Evolutionary conservation across 2,797 vertebrate species (phyloP).

Genomic region (Danio aesculapii): DNA sequence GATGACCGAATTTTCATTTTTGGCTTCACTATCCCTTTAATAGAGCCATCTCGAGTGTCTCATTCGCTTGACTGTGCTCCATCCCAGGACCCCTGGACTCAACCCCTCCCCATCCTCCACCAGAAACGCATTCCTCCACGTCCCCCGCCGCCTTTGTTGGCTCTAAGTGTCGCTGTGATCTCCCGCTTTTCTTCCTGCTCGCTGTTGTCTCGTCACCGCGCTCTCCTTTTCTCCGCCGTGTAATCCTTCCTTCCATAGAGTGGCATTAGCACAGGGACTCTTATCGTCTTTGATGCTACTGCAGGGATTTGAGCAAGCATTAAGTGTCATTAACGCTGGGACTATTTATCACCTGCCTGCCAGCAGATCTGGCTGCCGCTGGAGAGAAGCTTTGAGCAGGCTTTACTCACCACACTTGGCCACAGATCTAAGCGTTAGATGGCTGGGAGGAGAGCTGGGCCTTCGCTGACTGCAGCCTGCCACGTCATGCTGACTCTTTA

Average conservation of each 20-base stretch:
- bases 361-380: slow-evolving; percentile 51
- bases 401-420: slow-evolving; percentile 59
- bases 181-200: slow-evolving; percentile 55
- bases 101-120: slow-evolving; percentile 21
- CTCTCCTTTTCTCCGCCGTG: slow-evolving; percentile 57
- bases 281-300: slow-evolving; percentile 72
- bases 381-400: slow-evolving; percentile 52
- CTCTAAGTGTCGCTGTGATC: slow-evolving; percentile 56
- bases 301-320: slow-evolving; percentile 71
- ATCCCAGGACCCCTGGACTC: slow-evolving; percentile 29
- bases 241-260: slow-evolving; percentile 67
- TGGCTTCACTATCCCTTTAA: slow-evolving; percentile 40
- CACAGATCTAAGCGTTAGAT: slow-evolving; percentile 51
- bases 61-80: slow-evolving; percentile 1
- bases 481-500: slow-evolving; percentile 32
- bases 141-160: slow-evolving; percentile 51
- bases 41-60: slow-evolving; percentile 54
- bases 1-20: too few relatives aligned
- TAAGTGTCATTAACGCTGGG: slow-evolving; percentile 73
- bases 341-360: slow-evolving; percentile 69
- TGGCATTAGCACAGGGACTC: slow-evolving; percentile 67
- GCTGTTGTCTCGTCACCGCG: slow-evolving; percentile 59
- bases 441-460: slow-evolving; percentile 33
- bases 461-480: slow-evolving; percentile 27
- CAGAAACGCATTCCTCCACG: slow-evolving; percentile 59